Conservation (phyloP, 2,113 vertebrate genomes). For the Ardeotis arabs region DNA sequence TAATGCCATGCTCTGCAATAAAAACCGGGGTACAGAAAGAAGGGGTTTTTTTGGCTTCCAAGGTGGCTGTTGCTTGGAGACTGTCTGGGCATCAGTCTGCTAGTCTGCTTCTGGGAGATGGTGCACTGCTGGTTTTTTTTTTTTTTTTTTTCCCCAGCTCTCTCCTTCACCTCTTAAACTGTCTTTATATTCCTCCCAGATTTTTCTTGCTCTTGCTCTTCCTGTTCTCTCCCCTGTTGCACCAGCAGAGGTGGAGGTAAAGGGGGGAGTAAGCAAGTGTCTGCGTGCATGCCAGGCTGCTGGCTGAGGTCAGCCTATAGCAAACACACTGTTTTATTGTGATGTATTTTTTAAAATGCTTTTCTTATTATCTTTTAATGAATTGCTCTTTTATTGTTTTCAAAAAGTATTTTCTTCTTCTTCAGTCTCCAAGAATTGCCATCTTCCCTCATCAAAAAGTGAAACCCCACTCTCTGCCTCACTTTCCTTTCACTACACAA, state of each 20-base stretch:
- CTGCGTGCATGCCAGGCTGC: not conserved
- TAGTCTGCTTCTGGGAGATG: not conserved
- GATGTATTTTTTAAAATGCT: not conserved
- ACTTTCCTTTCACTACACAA: not conserved
- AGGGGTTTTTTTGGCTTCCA: not conserved
- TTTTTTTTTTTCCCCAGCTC: not conserved
- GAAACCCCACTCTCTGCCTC: not conserved
- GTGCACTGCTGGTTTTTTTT: too few species aligned
- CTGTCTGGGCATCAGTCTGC: not conserved
- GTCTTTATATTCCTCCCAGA: not conserved
- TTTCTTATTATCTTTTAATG: not conserved
- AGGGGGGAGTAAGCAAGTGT: not conserved
- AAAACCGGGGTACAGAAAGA: not conserved
- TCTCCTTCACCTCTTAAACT: not conserved
- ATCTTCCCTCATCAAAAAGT: not conserved
- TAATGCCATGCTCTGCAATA: not conserved
- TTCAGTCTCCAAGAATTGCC: not conserved
- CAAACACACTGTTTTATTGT: not conserved
- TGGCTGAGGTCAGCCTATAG: not conserved
- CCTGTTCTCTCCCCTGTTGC: not conserved
- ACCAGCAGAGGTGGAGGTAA: not conserved
- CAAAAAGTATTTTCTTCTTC: not conserved
- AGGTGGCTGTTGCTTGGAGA: not conserved
- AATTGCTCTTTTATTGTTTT: not conserved
- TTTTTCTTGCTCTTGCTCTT: not conserved